Base-by-base conservation (phyloP, 2,888 invertebrate genomes). In the Drosophila sordidula region DNA sequence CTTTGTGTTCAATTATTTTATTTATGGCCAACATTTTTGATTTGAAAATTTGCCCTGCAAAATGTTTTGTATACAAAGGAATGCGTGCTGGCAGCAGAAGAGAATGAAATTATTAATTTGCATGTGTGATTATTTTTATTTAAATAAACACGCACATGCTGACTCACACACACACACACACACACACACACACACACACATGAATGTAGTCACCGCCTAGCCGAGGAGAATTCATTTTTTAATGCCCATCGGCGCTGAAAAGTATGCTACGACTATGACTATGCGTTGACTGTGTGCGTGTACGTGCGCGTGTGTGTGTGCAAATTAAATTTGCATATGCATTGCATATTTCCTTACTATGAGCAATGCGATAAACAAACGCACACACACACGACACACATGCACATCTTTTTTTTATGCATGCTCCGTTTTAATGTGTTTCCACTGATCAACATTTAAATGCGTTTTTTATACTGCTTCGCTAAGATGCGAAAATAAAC, bases 111-210 rank as follows among this genome's bases (percentile, higher is more conserved):
- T 82, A 89, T 90, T 89, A 87, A 89, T 90, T 89, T 89, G 86
- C 90, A 89, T 90, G 80, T 87, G 86, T 80, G 89, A 89, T 90
- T 89, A 87, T 89, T 90, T 89, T 87, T 84, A 87, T 78, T 79
- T 72, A 82, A 77, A 79, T 70, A 74, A 55, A 67, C 29, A 55
- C 57, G 59, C 47, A 56, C 55, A 46, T 18, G 55, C 45, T 18
- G 38, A 47, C 66, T 52, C 36, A 54, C 32, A 51, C 57, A 51
- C 38, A 47, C 47, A 54, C 44, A 52, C 36, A 54, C 32, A 51
- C 57, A 51, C 38, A 47, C 47, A 54, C 44, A 52, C 25, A 16
- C 41, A 47, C 36, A 38, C 36, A 4, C n/a, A 41, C 29, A 29
- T 29, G 29, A 32, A n/a, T 29, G n/a, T 39, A 25, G n/a, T 39